Evolutionary conservation across 2,888 invertebrate species (phyloP).

Genomic region (Callosobruchus maculatus): DNA sequence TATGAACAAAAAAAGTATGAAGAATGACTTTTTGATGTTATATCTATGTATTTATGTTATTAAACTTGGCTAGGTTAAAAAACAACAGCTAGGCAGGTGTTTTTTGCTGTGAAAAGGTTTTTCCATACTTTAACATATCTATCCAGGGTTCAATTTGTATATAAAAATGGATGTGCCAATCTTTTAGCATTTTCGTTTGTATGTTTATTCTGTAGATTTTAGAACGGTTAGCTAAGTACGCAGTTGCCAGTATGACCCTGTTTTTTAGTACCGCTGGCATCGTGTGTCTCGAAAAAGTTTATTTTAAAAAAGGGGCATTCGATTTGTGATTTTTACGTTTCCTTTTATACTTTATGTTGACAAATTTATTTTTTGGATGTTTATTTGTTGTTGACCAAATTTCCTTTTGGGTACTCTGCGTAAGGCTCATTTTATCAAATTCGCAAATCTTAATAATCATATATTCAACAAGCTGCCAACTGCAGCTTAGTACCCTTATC

Average conservation of each 20-base stretch:
- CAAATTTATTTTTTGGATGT: neutral
- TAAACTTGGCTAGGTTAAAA: constrained; percentile 26
- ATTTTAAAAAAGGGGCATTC: constrained; percentile 20
- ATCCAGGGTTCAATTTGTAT: constrained; percentile 48
- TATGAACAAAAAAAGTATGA: constrained; percentile 14
- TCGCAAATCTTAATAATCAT: neutral
- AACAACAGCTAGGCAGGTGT: constrained; percentile 32
- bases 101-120: constrained; percentile 36
- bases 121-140: constrained; percentile 48
- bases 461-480: too few species aligned
- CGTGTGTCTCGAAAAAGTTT: constrained; percentile 1
- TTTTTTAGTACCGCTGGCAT: neutral
- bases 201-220: neutral
- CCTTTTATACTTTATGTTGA: constrained; percentile 6
- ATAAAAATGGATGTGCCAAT: constrained; percentile 49
- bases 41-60: constrained; percentile 41
- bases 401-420: neutral
- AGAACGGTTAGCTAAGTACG: neutral
- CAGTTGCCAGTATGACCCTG: neutral
- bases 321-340: constrained; percentile 19
- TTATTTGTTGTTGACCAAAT: neutral
- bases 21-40: constrained; percentile 21
- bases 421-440: neutral
- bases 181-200: constrained; percentile 33
- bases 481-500: too few species aligned